Percentiles rank a stretch among this genome's conserved stretches.
Evolutionary conservation across 2,888 invertebrate species (phyloP).

Genomic region (Acanthoscelides obtectus): DNA sequence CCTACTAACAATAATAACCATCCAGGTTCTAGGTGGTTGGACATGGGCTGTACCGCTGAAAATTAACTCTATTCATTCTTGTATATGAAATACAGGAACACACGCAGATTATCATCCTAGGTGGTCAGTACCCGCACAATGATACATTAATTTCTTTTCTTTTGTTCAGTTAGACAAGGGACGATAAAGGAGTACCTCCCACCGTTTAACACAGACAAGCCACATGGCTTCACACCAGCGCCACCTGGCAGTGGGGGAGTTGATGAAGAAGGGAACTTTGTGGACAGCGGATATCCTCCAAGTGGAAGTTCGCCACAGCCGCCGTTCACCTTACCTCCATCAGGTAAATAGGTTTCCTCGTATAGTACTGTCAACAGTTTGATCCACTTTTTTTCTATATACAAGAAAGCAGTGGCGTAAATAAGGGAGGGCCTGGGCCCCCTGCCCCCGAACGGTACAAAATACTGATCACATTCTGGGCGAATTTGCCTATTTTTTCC

Average conservation of each 20-base stretch:
- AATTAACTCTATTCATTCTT: not conserved
- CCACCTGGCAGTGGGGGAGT: constrained; percentile 12
- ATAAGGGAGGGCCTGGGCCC: no score
- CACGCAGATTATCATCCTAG: no score
- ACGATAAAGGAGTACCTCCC: constrained; percentile 54
- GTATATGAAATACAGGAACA: not conserved
- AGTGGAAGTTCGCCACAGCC: constrained; percentile 42
- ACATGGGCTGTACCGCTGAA: not conserved
- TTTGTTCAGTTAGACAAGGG: constrained; percentile 58
- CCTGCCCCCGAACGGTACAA: no score
- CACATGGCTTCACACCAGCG: constrained; percentile 62
- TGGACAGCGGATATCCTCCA: constrained; percentile 35
- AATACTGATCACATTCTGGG: no score
- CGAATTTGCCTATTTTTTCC: not conserved
- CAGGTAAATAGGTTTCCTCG: not conserved
- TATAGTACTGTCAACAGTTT: no score
- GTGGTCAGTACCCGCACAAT: no score
- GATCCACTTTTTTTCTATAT: no score
- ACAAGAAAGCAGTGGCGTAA: no score
- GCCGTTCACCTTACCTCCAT: constrained; percentile 36
- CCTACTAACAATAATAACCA: no score
- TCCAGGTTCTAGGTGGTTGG: no score
- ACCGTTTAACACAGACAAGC: constrained; percentile 60
- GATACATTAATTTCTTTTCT: constrained; percentile 1
- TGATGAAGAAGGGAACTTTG: constrained; percentile 18